phyloP scores from a whole-genome alignment of 1,140 invertebrate species.

The Drosophila bipectinata region DNA sequence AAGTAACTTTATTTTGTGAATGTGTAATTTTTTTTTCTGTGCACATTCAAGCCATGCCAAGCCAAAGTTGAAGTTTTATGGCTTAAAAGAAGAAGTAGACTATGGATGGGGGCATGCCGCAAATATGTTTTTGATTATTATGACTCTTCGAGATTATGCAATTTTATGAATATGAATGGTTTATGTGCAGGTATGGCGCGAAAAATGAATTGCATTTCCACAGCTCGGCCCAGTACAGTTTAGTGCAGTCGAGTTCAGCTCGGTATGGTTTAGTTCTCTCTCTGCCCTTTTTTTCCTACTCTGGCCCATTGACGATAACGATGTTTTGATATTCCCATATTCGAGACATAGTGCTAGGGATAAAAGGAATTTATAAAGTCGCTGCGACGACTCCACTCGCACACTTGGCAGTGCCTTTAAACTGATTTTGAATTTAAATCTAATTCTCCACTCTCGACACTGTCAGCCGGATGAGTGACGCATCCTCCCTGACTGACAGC shows the following conservation, averaged over 20 bases:
- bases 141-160: conserved; percentile 83
- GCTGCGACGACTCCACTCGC: conserved; percentile 17
- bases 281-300: conserved; percentile 3
- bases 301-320: conserved; percentile 39
- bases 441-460: conserved; percentile 73
- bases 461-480: conserved; percentile 71
- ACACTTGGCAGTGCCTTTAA: conserved; percentile 51
- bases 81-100: conserved; percentile 40
- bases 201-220: conserved; percentile 57
- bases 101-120: conserved; percentile 55
- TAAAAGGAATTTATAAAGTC: conserved; percentile 63
- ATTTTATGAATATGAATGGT: conserved; percentile 82
- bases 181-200: conserved; percentile 56
- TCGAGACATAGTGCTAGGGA: conserved; percentile 20
- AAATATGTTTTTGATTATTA: conserved; percentile 83
- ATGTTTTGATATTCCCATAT: conserved; percentile 46
- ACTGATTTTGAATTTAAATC: conserved; percentile 72
- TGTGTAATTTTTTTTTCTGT: not conserved
- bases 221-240: conserved; percentile 17
- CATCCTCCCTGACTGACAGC: conserved; percentile 62
- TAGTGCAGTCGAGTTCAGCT: conserved; percentile 12
- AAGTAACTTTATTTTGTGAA: not conserved
- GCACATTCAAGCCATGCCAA: conserved; percentile 23
- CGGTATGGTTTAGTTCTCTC: not conserved
- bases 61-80: conserved; percentile 77